Evolutionary conservation across 2,888 invertebrate genomes (phyloP).

Genomic region (Pristionchus exspectatus): DNA sequence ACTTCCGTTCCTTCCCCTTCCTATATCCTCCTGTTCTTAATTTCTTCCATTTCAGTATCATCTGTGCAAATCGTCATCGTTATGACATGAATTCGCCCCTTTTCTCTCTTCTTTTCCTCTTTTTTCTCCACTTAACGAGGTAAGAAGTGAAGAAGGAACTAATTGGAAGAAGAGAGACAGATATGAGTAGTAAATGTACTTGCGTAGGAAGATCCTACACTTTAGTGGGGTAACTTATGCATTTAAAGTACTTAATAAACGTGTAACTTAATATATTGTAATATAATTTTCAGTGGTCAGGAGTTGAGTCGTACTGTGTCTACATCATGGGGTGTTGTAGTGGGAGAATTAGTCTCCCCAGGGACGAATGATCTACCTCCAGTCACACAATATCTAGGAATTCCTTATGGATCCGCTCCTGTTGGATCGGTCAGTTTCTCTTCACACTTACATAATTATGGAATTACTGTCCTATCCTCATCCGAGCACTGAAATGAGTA

Average conservation of each 20-base stretch:
- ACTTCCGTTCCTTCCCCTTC: background rate
- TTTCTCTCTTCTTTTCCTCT: background rate
- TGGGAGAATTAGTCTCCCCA: conserved; percentile 67
- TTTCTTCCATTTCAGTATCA: background rate
- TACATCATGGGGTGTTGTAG: conserved; percentile 70
- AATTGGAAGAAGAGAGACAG: conserved; percentile 15
- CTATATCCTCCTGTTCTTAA: background rate
- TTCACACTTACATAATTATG: background rate
- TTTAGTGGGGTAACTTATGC: background rate
- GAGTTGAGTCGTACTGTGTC: conserved; percentile 59
- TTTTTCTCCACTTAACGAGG: conserved; percentile 25
- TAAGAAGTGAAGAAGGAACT: conserved; percentile 24
- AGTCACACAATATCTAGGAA: conserved; percentile 76
- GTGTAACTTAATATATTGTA: background rate
- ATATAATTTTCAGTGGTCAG: conserved; percentile 18
- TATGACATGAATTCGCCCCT: conserved; percentile 35
- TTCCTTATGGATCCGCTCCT: conserved; percentile 77
- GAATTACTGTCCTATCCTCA: background rate
- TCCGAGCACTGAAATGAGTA: background rate
- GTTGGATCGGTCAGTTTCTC: conserved; percentile 66
- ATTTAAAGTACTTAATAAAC: background rate
- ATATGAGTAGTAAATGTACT: background rate
- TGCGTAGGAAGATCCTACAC: background rate
- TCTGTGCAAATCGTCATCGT: background rate
- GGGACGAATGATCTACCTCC: conserved; percentile 74